Conservation (phyloP, 1,140 invertebrate species). For the Adelges cooleyi region DNA sequence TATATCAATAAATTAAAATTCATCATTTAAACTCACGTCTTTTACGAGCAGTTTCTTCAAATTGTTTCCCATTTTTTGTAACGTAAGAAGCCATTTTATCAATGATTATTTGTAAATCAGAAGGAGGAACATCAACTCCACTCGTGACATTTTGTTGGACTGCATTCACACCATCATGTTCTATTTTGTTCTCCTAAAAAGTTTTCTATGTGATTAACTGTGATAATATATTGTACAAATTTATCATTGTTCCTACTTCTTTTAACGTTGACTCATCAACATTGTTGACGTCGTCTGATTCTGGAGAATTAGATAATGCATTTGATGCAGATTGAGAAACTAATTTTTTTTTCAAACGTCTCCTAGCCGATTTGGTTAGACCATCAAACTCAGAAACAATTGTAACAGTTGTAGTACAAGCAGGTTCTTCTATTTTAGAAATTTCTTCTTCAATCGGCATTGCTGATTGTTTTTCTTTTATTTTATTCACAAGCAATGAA, state of each 20-base stretch:
- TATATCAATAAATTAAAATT: neutral
- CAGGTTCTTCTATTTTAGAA: neutral
- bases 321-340: conserved; percentile 12
- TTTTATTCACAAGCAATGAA: conserved; percentile 69
- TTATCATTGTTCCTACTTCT: too few relatives aligned
- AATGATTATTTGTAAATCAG: conserved; percentile 73
- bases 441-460: conserved; percentile 9
- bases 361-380: conserved; percentile 27
- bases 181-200: neutral
- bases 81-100: conserved; percentile 95
- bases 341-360: conserved; percentile 22
- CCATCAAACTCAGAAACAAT: conserved; percentile 16
- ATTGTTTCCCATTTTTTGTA: conserved; percentile 82
- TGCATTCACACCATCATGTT: neutral
- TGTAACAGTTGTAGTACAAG: neutral
- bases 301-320: neutral
- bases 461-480: conserved; percentile 51
- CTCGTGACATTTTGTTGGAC: neutral
- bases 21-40: conserved; percentile 49
- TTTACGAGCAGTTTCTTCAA: conserved; percentile 74
- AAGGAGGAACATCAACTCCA: conserved; percentile 47
- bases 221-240: too few relatives aligned
- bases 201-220: too few relatives aligned
- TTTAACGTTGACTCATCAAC: neutral
- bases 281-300: neutral